Evolutionary conservation across 1,140 invertebrate genomes (phyloP).

Genomic region (Atta cephalotes): DNA sequence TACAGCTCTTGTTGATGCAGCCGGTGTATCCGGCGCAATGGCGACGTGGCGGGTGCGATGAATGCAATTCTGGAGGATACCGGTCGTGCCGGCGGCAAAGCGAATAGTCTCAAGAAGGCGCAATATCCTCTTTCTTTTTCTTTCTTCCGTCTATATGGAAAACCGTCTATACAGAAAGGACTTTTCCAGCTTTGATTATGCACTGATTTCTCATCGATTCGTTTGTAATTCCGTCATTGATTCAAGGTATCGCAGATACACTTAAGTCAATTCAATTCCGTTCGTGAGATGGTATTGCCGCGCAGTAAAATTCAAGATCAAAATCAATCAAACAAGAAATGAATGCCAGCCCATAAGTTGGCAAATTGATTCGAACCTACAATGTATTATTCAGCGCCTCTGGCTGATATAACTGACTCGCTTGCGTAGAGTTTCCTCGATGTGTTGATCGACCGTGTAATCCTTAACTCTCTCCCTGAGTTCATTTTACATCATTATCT

Average conservation of each 20-base stretch:
- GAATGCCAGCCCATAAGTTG: neutral
- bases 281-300: constrained; percentile 1
- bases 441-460: constrained; percentile 34
- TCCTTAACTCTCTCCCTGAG: neutral
- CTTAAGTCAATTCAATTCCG: constrained; percentile 31
- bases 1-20: constrained; percentile 61
- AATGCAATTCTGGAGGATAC: constrained; percentile 17
- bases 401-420: constrained; percentile 32
- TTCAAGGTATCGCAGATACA: constrained; percentile 29
- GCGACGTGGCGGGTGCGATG: neutral
- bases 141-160: constrained; percentile 4
- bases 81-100: constrained; percentile 33
- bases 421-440: constrained; percentile 21
- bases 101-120: neutral
- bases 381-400: neutral
- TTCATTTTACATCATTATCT: constrained; percentile 55
- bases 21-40: constrained; percentile 22
- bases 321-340: constrained; percentile 36
- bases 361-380: constrained; percentile 47
- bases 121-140: neutral
- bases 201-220: neutral
- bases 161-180: neutral
- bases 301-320: constrained; percentile 6
- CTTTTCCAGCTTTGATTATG: constrained; percentile 1
- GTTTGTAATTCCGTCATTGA: constrained; percentile 35